Percentiles rank a stretch among this genome's conserved stretches.
Evolutionary conservation across 2,888 invertebrate genomes (phyloP).

Genomic region (Seladonia tumulorum): DNA sequence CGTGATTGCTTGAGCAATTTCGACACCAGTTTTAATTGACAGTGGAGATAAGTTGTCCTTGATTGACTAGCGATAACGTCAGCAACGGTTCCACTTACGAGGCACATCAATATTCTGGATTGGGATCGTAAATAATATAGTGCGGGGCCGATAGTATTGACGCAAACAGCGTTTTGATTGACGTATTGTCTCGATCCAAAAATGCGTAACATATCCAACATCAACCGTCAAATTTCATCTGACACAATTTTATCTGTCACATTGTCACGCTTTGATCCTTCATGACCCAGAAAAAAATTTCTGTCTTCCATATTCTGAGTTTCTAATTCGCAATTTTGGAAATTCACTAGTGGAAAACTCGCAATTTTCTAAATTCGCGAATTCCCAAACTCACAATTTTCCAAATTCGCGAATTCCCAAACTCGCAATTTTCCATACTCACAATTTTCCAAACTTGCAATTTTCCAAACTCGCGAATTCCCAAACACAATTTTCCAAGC

Average conservation of each 20-base stretch:
- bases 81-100: slow-evolving; percentile 12
- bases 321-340: too few relatives aligned
- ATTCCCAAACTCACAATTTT: too few relatives aligned
- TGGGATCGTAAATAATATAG: slow-evolving; percentile 39
- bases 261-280: too few relatives aligned
- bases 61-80: slow-evolving; percentile 26
- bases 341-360: too few relatives aligned
- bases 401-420: too few relatives aligned
- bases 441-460: too few relatives aligned
- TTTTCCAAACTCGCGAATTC: too few relatives aligned
- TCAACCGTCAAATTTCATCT: neutral
- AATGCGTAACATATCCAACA: neutral
- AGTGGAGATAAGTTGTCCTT: neutral
- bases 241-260: neutral
- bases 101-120: slow-evolving; percentile 32
- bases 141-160: slow-evolving; percentile 13
- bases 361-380: too few relatives aligned
- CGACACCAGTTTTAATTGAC: slow-evolving; percentile 15
- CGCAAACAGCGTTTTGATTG: slow-evolving; percentile 8
- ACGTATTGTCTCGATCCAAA: neutral
- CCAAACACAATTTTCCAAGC: too few relatives aligned
- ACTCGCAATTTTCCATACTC: too few relatives aligned
- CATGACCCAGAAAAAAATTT: neutral
- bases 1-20: slow-evolving; percentile 2
- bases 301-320: too few relatives aligned